Evolutionary conservation across 2,113 vertebrate species (phyloP), one percentile per base, ranked within the genome.

Genomic region (Propithecus coquereli): DNA sequence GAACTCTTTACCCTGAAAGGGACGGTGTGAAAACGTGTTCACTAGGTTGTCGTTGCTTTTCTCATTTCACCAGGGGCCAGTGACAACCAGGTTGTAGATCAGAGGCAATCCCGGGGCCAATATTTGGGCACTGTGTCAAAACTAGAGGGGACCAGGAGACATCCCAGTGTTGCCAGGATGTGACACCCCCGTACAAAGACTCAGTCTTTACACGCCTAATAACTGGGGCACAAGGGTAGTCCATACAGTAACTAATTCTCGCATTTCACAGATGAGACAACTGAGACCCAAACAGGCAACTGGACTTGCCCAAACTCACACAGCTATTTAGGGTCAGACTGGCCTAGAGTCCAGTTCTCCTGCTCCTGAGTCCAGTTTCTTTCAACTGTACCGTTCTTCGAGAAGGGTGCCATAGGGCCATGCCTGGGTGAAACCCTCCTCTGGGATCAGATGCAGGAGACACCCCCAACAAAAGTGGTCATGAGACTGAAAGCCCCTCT

Each of bases 131-230:
- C 37, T 5, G 9, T 2, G 25, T 74, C 14, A 76, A 73, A 65
- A 86, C 4, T 5, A 50, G 16, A n/a, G 37, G 32, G 43, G 37
- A 32, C 70, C 65, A 30, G 37, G 70, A 71, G 45, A 34, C 3
- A 4, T 9, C 11, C 34, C 3, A 1, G n/a, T 3, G 17, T 16
- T 11, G 12, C 22, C 74, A 57, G 14, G 23, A 2, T 4, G 12
- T 14, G 14, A 73, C 1, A n/a, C 17, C 57, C 25, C 34, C 30
- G 37, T 8, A 30, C 59, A 23, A 59, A 74, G 45, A 50, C 68
- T 25, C 1, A 6, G 17, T 59, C 40, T 54, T 52, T 25, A 45
- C 3, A 3, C 3, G 6, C 17, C 18, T 12, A 32, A 47, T 8
- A 11, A 8, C 40, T 30, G 16, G 63, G 27, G 37, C 22, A 43